Base-by-base conservation (phyloP, 2,888 invertebrate genomes). In the Trichacis sp. region DNA sequence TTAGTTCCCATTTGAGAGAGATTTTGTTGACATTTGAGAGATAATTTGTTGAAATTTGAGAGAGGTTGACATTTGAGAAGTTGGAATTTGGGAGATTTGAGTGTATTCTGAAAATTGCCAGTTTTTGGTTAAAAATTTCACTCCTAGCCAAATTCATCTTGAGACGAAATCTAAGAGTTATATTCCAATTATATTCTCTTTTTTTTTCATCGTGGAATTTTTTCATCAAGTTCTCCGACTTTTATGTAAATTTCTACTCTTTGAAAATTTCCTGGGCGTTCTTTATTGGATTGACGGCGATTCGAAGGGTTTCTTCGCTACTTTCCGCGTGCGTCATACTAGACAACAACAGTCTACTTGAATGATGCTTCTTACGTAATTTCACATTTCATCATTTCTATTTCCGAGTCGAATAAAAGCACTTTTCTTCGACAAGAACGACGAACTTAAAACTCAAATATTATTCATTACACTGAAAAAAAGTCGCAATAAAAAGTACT, bases 361-460 rank as follows among this genome's bases (percentile, higher is more conserved):
- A 33, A 33, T n/a, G 33, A 33, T 33, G 33, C n/a, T 33, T 33
- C 33, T 33, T 33, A 33, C 33, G 33, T 33, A 6, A 33, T 33
- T n/a, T 3, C 5, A 9, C 8, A 33, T n/a, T 33, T 33, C 33
- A n/a, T 33, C 33, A 33, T 33, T 11, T 33, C n/a, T 33, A 33
- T 33, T 33, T 33, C 33, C 33, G n/a, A 33, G 33, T 33, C 33
- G n/a, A 33, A 33, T n/a, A n/a, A n/a, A 33, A 33, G 33, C n/a
- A 33, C 33, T 33, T 33, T 11, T 33, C 8, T 33, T 33, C n/a
- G n/a, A 33, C 9, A n/a, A 3, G 33, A 33, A 11, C 11, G 4
- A 24, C 3, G 8, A 8, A 24, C 3, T 24, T 24, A 24, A 5
- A 5, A 33, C 33, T 11, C 33, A n/a, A n/a, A 33, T 11, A 33